A percentile compares a stretch with the other conserved stretches of the same genome.
phyloP scores from a whole-genome alignment of 2,113 vertebrate genomes.

The Rhea pennata region DNA sequence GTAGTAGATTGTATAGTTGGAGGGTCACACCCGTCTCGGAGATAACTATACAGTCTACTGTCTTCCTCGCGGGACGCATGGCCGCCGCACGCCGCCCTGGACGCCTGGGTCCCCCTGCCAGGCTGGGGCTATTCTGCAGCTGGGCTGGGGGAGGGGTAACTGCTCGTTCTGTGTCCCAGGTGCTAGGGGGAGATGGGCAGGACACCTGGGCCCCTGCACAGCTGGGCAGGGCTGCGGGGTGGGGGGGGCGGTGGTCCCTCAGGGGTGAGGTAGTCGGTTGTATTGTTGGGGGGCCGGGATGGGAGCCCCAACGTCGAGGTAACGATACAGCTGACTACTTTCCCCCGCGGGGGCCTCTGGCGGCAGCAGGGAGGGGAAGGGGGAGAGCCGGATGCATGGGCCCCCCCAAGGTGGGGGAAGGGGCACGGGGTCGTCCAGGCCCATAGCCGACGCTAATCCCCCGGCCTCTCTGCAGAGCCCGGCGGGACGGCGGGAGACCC shows the following conservation, averaged over 20 bases:
- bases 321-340: conserved; percentile 98
- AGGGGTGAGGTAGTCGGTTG: conserved; percentile 96
- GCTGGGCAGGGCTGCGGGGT: too few species aligned
- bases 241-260: conserved; percentile 27
- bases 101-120: too few species aligned
- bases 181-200: neutral
- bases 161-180: too few species aligned
- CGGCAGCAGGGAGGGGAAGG: conserved; percentile 28
- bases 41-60: conserved; percentile 99
- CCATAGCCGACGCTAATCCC: conserved; percentile 67
- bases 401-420: conserved; percentile 47
- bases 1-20: conserved; percentile 99
- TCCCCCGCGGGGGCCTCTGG: conserved; percentile 78
- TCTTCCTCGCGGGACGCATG: conserved; percentile 87
- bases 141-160: neutral
- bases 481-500: too few species aligned
- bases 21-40: conserved; percentile 98
- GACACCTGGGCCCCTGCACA: neutral
- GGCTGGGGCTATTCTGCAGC: neutral
- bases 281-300: conserved; percentile 94
- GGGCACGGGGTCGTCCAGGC: conserved; percentile 70
- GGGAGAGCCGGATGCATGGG: neutral
- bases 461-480: conserved; percentile 53
- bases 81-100: neutral
- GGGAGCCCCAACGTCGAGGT: conserved; percentile 87